A percentile compares a stretch with the other conserved stretches of the same genome.
Evolutionary conservation across 1,140 invertebrate genomes (phyloP).

Genomic region (Holotrichia oblita): DNA sequence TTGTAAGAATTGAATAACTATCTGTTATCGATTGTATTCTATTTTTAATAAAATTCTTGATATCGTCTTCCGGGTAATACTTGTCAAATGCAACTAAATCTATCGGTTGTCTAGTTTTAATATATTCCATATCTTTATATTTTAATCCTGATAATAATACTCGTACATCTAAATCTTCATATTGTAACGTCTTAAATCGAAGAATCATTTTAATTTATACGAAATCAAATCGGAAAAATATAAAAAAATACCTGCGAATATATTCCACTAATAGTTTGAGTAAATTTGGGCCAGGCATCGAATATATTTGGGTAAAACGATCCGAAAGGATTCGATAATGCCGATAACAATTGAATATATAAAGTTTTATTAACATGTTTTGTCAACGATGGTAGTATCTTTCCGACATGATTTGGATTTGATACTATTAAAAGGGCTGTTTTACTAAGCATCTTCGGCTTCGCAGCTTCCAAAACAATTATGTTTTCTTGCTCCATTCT

Average conservation of each 20-base stretch:
- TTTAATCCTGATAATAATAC: conserved; percentile 67
- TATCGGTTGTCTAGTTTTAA: conserved; percentile 66
- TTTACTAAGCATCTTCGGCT: conserved; percentile 65
- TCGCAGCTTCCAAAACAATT: not conserved
- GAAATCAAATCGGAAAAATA: too few species aligned
- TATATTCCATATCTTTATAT: conserved; percentile 60
- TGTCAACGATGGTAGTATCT: conserved; percentile 66
- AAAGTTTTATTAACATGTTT: conserved; percentile 71
- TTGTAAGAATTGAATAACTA: conserved; percentile 55
- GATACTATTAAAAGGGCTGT: conserved; percentile 74
- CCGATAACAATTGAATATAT: conserved; percentile 75
- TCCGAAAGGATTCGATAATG: conserved; percentile 59
- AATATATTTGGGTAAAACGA: conserved; percentile 52
- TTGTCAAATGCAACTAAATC: conserved; percentile 73
- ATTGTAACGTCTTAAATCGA: conserved; percentile 56
- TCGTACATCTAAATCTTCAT: conserved; percentile 67
- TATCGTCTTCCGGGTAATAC: conserved; percentile 53
- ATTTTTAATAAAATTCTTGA: conserved; percentile 56
- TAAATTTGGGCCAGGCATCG: conserved; percentile 55
- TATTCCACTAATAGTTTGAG: conserved; percentile 54
- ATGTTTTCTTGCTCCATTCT: not conserved
- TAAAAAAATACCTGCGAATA: conserved; percentile 56
- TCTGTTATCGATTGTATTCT: conserved; percentile 56
- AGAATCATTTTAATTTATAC: not conserved
- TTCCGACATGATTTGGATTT: conserved; percentile 68